Percentiles rank a stretch among this genome's conserved stretches.
Evolutionary conservation across 1,140 invertebrate genomes (phyloP).

Genomic region (Dendroctonus valens): DNA sequence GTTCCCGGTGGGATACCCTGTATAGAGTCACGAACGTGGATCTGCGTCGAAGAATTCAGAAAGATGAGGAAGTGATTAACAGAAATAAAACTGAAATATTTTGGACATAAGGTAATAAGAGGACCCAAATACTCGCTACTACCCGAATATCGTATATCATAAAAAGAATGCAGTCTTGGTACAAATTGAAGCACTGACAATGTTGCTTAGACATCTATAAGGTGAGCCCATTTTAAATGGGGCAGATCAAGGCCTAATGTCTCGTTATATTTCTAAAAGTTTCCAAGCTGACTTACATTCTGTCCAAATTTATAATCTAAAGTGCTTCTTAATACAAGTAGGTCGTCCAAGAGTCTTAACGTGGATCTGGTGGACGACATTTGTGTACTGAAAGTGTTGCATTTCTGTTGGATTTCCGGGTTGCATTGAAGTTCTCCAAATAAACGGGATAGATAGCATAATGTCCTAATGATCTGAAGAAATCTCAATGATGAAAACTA

Average conservation of each 20-base stretch:
- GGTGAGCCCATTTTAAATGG: too few species aligned
- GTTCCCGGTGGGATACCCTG: neutral
- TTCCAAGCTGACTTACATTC: slow-evolving; percentile 51
- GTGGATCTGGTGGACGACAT: slow-evolving; percentile 67
- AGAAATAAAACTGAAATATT: too few species aligned
- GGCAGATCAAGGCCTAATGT: too few species aligned
- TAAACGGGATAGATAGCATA: slow-evolving; percentile 66
- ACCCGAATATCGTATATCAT: too few species aligned
- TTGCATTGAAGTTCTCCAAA: slow-evolving; percentile 57
- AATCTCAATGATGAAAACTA: too few species aligned
- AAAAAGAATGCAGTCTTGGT: too few species aligned
- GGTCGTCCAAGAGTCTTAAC: slow-evolving; percentile 72
- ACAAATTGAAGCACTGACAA: too few species aligned
- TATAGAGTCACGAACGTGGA: neutral
- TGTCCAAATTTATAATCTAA: slow-evolving; percentile 63
- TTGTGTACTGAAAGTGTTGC: slow-evolving; percentile 61
- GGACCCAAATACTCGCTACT: too few species aligned
- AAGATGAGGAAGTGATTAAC: too few species aligned
- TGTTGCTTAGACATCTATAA: too few species aligned
- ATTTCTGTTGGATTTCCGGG: slow-evolving; percentile 55
- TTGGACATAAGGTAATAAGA: too few species aligned
- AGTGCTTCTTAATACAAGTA: slow-evolving; percentile 65
- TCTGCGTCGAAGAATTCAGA: too few species aligned
- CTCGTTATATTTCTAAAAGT: neutral
- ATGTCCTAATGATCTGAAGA: slow-evolving; percentile 60